Percentiles rank a stretch among this genome's conserved stretches.
Conservation (phyloP, 2,113 vertebrate genomes). For the Tursiops truncatus region DNA sequence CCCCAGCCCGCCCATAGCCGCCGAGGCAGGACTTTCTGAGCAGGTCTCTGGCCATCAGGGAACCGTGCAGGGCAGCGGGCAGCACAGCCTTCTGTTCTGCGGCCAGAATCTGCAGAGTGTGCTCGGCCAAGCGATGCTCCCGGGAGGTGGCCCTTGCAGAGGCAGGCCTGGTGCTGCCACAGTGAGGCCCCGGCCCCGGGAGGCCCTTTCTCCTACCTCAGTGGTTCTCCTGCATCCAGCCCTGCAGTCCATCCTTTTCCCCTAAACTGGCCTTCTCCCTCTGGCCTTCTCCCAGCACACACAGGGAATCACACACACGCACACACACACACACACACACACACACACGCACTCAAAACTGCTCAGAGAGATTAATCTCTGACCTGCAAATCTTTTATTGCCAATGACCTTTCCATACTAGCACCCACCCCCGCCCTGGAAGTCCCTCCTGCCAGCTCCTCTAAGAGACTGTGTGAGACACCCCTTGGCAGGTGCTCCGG, state of each 20-base stretch:
- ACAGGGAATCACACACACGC: background rate
- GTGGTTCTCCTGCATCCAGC: background rate
- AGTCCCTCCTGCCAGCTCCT: background rate
- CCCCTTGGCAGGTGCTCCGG: background rate
- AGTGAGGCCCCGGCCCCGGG: accelerated
- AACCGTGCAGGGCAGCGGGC: background rate
- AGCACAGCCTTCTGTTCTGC: background rate
- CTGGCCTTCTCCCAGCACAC: background rate
- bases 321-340: too few relatives aligned
- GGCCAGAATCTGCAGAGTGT: accelerated
- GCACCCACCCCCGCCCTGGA: background rate
- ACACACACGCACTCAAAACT: background rate
- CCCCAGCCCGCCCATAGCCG: accelerated
- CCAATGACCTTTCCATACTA: background rate
- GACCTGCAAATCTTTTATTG: background rate
- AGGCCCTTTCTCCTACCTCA: background rate
- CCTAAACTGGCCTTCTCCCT: background rate
- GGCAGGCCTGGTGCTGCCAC: background rate
- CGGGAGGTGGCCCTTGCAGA: background rate
- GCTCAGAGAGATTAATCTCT: background rate
- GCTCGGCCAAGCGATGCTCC: accelerated
- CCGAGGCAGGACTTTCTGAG: background rate
- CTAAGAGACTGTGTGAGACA: background rate
- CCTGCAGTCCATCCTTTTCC: background rate
- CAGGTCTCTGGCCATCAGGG: background rate